Percentiles rank a stretch among this genome's conserved stretches.
These are phyloP conservation scores for Ptilonorhynchus violaceus DNA, from an alignment of 2,113 vertebrate species.

Conservation along the genomic window DNA sequence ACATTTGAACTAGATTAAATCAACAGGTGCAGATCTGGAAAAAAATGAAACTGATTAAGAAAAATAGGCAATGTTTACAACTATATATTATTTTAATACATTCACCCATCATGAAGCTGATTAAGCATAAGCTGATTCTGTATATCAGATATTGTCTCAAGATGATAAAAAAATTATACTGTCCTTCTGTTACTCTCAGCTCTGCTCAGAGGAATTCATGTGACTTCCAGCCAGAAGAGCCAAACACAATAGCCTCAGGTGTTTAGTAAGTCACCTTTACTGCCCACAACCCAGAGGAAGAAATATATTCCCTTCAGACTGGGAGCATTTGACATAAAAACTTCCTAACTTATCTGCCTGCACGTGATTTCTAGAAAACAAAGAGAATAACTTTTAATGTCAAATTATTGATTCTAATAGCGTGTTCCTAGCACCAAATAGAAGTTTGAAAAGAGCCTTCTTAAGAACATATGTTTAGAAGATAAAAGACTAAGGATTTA, in stretches of 20 bases:
- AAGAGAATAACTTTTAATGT: not conserved
- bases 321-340: not conserved
- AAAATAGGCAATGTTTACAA: not conserved
- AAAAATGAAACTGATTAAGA: not conserved
- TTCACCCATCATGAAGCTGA: not conserved
- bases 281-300: not conserved
- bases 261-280: not conserved
- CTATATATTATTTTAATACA: not conserved
- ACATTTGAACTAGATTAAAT: not conserved
- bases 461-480: not conserved
- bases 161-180: not conserved
- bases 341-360: not conserved
- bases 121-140: not conserved
- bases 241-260: not conserved
- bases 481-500: not conserved
- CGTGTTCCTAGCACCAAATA: not conserved
- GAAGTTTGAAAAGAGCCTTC: not conserved
- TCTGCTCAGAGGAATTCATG: not conserved
- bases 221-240: not conserved
- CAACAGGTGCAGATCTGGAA: not conserved
- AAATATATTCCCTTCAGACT: not conserved
- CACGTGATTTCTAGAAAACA: not conserved
- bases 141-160: not conserved
- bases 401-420: not conserved
- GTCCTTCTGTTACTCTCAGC: not conserved